Base-by-base conservation (phyloP, 2,888 invertebrate species). In the Hyposoter didymator region DNA sequence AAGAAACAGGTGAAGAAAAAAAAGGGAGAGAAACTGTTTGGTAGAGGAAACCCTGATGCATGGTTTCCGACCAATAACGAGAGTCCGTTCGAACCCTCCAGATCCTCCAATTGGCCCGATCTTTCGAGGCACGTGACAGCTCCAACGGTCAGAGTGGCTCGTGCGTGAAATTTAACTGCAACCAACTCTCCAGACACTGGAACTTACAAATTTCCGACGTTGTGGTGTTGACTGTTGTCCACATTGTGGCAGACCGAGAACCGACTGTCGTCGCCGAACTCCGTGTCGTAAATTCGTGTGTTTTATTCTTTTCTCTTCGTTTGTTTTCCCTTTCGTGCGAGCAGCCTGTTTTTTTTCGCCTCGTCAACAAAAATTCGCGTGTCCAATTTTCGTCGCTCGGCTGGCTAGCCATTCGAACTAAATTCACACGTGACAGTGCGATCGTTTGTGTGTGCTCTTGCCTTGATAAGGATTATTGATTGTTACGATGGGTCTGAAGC, bases 121-220 rank as follows among this genome's bases (percentile, higher is more conserved):
- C 85, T 89, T 89, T 88, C 87, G 35, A 4, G 88, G 87, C 88
- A 90, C 89, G 89, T 88, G 89, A 90, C 84, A 88, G 86, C 87
- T 74, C 87, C 90, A 90, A 89, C 90, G 89, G 90, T 87, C 84
- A 85, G 67, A 76, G 81, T 82, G 87, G 84, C 87, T 87, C 88
- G 88, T 88, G 90, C 89, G 90, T 90, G 89, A 89, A 89, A 79
- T 76, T 80, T 80, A 64, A 83, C 85, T 80, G 85, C 85, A 67
- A 80, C 85, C 59, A 39, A 76, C 75, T 76, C 32, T 49, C n/a
- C 78, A 45, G 49, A 19, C 72, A 64, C 22, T 75, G 59, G 19
- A 5, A 12, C 39, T 19, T 47, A 35, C 35, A 52, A 67, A 74
- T 82, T 72, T 55, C 59, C n/a, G 14, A 67, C 49, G 66, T 66